Conservation (phyloP, 2,113 vertebrate genomes). For the Mormoops blainvillei region DNA sequence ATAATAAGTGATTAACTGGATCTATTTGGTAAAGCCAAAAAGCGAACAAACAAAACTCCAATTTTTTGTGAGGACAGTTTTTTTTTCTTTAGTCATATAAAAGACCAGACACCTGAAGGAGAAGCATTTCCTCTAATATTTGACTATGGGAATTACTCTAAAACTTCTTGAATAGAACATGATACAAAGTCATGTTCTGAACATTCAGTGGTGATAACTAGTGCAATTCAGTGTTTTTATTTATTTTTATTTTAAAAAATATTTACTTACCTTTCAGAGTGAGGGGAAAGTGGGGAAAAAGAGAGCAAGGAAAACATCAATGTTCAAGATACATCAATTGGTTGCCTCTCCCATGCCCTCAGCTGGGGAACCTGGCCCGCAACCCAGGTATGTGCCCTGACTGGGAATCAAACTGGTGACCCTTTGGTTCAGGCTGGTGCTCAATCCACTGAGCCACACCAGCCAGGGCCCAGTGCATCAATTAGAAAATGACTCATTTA, state of each 20-base stretch:
- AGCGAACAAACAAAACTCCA: neutral
- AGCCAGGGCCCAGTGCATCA: no score
- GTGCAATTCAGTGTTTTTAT: neutral
- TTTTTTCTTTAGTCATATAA: neutral
- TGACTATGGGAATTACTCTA: neutral
- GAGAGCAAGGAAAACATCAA: no score
- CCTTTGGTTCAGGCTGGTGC: no score
- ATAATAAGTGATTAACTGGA: neutral
- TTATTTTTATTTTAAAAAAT: no score
- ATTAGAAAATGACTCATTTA: slow-evolving; percentile 57
- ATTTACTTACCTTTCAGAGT: no score
- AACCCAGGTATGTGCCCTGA: no score
- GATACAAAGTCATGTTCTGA: slow-evolving; percentile 19
- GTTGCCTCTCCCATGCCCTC: no score
- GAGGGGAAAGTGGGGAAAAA: no score
- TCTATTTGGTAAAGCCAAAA: slow-evolving; percentile 15
- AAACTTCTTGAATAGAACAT: neutral
- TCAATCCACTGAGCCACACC: no score
- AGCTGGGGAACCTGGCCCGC: no score
- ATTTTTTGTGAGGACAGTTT: neutral
- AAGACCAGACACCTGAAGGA: neutral
- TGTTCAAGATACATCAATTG: no score
- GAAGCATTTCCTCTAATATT: neutral
- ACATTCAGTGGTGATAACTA: neutral
- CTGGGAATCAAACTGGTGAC: no score